These are phyloP conservation scores for Tanypteryx hageni DNA, from an alignment of 2,888 invertebrate species.

Conservation along the genomic window DNA sequence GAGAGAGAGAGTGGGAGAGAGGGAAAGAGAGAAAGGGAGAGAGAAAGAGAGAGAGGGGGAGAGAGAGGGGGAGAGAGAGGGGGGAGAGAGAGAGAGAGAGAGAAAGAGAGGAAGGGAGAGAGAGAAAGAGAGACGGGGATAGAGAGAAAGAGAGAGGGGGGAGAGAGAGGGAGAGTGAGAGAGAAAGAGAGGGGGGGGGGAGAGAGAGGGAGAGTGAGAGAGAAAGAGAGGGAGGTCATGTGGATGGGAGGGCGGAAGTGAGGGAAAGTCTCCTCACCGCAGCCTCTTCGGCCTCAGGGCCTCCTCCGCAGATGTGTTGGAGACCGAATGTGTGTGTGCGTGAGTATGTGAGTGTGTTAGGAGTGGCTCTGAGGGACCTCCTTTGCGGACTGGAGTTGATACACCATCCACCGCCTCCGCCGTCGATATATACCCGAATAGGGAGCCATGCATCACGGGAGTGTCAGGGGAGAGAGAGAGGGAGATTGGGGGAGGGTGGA, in stretches of 20 bases:
- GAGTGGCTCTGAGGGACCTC: background rate
- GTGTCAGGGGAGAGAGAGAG: background rate
- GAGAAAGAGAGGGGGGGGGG: background rate
- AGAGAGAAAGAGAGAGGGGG: background rate
- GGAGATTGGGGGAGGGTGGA: background rate
- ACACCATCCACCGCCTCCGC: background rate
- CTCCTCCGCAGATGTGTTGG: background rate
- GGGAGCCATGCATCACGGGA: slow-evolving; percentile 16
- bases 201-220: background rate
- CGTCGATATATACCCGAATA: slow-evolving; percentile 1
- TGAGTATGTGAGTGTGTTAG: background rate
- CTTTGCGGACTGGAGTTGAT: background rate
- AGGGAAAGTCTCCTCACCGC: background rate
- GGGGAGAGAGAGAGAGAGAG: background rate
- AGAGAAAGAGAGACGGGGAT: background rate
- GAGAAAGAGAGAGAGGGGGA: background rate
- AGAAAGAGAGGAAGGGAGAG: background rate
- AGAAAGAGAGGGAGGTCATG: background rate
- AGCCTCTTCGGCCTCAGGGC: too few species aligned
- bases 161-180: background rate
- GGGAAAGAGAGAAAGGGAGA: background rate
- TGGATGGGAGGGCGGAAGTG: background rate
- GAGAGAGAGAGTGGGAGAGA: background rate
- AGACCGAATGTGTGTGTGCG: background rate
- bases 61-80: background rate